Conservation (phyloP, 2,797 vertebrate species). For the Odontamblyopus lacepedii region DNA sequence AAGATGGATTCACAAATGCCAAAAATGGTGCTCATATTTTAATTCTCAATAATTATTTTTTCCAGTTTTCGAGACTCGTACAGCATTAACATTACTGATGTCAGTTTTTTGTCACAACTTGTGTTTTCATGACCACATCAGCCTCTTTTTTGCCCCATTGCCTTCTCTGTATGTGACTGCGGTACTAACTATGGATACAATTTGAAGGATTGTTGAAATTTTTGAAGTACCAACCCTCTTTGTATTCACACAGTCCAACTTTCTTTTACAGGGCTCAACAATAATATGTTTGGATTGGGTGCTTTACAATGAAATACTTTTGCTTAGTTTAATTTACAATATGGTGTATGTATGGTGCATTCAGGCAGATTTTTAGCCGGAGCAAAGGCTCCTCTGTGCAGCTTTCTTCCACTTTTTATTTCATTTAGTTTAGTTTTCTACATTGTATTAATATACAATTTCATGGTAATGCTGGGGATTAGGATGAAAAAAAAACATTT, state of each 20-base stretch:
- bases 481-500: slow-evolving; percentile 82
- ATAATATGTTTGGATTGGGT: slow-evolving; percentile 21
- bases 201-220: slow-evolving; percentile 26
- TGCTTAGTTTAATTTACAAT: slow-evolving; percentile 18
- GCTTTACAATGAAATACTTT: slow-evolving; percentile 8
- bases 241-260: slow-evolving; percentile 38
- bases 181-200: slow-evolving; percentile 24
- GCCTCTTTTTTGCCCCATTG: slow-evolving; percentile 40
- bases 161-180: slow-evolving; percentile 11
- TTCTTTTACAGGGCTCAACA: slow-evolving; percentile 23
- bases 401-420: slow-evolving; percentile 75
- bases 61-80: slow-evolving; percentile 1
- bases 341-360: slow-evolving; percentile 20
- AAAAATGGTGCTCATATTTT: slow-evolving; percentile 69
- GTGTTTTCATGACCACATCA: slow-evolving; percentile 38
- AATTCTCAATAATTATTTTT: slow-evolving; percentile 21
- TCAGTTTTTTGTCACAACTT: slow-evolving; percentile 39
- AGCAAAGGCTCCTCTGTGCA: slow-evolving; percentile 32
- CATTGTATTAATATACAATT: slow-evolving; percentile 41
- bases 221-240: slow-evolving; percentile 21
- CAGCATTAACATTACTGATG: slow-evolving; percentile 32
- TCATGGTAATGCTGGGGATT: slow-evolving; percentile 65
- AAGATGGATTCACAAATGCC: slow-evolving; percentile 69
- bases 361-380: slow-evolving; percentile 27
- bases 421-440: slow-evolving; percentile 48